These are phyloP conservation scores for Montifringilla adamsi DNA, from an alignment of 2,113 vertebrate genomes.

Conservation along the genomic window DNA sequence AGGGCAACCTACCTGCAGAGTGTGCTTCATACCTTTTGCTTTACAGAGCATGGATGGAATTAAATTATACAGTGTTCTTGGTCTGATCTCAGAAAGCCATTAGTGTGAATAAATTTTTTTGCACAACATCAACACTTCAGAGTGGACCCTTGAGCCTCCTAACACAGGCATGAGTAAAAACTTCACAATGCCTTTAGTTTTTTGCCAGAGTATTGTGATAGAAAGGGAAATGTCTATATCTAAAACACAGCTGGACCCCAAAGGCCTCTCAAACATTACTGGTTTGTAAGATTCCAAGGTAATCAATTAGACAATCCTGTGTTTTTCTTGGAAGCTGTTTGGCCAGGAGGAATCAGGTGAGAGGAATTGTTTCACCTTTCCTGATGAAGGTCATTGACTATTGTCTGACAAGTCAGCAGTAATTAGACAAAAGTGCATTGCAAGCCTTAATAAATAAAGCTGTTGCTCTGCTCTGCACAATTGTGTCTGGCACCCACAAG, in stretches of 20 bases:
- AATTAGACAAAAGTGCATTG: constrained; percentile 63
- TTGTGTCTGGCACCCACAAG: constrained; percentile 66
- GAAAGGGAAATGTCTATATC: neutral
- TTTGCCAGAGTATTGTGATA: constrained; percentile 6
- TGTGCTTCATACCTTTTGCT: neutral
- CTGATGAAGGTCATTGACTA: constrained; percentile 50
- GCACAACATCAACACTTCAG: neutral
- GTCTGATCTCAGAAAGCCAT: constrained; percentile 17
- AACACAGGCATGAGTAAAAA: neutral
- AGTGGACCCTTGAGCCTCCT: constrained; percentile 9
- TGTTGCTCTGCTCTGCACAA: constrained; percentile 64
- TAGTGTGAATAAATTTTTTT: neutral
- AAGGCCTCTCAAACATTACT: neutral
- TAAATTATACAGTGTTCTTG: neutral
- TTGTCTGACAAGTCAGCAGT: constrained; percentile 64
- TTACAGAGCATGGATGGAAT: neutral
- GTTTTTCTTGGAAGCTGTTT: neutral
- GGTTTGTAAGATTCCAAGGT: neutral
- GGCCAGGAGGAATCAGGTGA: constrained; percentile 25
- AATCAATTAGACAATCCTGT: neutral
- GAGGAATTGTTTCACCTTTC: constrained; percentile 50
- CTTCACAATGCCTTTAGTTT: neutral
- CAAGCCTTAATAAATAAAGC: constrained; percentile 68
- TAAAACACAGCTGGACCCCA: constrained; percentile 2
- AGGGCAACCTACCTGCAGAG: neutral